Evolutionary conservation across 2,797 vertebrate species (phyloP).

Genomic region (Neomorphus geoffroyi): DNA sequence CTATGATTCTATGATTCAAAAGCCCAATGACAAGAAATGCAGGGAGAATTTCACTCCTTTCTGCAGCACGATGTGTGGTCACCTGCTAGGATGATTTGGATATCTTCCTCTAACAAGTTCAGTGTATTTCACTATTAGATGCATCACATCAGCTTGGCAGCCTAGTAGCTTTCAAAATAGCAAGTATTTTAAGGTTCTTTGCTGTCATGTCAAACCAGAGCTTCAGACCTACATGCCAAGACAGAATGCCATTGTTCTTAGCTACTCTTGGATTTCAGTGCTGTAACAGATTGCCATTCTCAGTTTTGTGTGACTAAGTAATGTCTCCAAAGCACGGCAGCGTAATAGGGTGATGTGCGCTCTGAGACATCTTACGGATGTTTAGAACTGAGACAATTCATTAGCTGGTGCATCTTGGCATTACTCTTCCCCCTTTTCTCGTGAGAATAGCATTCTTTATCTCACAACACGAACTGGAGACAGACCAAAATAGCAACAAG

Average conservation of each 20-base stretch:
- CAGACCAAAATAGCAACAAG: conserved; percentile 26
- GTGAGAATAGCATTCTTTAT: not conserved
- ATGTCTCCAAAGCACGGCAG: not conserved
- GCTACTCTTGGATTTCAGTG: not conserved
- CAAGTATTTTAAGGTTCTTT: not conserved
- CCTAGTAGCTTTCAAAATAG: not conserved
- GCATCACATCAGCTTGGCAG: not conserved
- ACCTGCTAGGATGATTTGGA: not conserved
- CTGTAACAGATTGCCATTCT: not conserved
- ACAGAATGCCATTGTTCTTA: not conserved
- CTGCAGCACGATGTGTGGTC: not conserved
- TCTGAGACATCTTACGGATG: not conserved
- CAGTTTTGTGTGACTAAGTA: not conserved
- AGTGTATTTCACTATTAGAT: not conserved
- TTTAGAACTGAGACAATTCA: not conserved
- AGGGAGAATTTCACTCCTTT: not conserved
- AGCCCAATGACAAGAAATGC: fast-evolving
- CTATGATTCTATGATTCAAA: too few species aligned
- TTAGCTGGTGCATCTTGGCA: not conserved
- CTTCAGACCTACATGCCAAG: not conserved
- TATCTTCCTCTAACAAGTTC: not conserved
- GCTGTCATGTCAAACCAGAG: not conserved
- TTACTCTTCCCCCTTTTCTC: not conserved
- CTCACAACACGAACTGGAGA: not conserved
- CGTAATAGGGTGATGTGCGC: not conserved